Conservation (phyloP, 2,888 invertebrate genomes). For the Itoplectis maculator region DNA sequence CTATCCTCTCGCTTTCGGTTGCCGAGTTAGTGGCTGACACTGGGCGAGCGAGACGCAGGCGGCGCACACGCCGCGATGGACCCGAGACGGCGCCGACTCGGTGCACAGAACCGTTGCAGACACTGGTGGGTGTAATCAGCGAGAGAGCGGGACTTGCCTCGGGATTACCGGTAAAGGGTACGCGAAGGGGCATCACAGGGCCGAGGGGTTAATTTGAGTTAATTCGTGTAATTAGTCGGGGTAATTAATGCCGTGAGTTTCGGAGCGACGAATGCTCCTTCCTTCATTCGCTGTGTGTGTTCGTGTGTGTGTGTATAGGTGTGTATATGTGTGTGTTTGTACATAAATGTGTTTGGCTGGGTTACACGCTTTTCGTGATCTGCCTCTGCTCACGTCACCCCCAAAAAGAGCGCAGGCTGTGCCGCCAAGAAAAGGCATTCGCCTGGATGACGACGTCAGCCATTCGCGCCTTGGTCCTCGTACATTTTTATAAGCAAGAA, state of each 20-base stretch:
- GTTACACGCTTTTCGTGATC: neutral
- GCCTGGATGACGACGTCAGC: constrained; percentile 8
- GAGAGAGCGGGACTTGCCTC: constrained; percentile 46
- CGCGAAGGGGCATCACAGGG: constrained; percentile 66
- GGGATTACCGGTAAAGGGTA: constrained; percentile 59
- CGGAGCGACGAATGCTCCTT: constrained; percentile 63
- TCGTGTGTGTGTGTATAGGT: too few relatives aligned
- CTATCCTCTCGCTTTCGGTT: constrained; percentile 28
- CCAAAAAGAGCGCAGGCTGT: too few relatives aligned
- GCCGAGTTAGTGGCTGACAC: neutral
- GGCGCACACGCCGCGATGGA: constrained; percentile 6
- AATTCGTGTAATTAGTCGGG: constrained; percentile 81
- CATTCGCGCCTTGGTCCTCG: constrained; percentile 1
- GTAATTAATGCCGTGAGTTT: constrained; percentile 80
- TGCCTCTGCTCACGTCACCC: neutral
- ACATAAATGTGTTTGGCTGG: too few relatives aligned
- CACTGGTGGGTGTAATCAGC: constrained; percentile 60
- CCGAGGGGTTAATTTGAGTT: constrained; percentile 81
- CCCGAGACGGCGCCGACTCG: constrained; percentile 3
- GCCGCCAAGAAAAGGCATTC: constrained; percentile 1
- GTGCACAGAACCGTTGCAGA: constrained; percentile 9
- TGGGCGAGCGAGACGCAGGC: neutral
- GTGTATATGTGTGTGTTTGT: neutral
- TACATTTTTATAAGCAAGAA: neutral
- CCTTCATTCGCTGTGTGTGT: neutral